A percentile compares a stretch with the other conserved stretches of the same genome.
phyloP scores from a whole-genome alignment of 1,140 invertebrate genomes.

The Paralvinella palmiformis region DNA sequence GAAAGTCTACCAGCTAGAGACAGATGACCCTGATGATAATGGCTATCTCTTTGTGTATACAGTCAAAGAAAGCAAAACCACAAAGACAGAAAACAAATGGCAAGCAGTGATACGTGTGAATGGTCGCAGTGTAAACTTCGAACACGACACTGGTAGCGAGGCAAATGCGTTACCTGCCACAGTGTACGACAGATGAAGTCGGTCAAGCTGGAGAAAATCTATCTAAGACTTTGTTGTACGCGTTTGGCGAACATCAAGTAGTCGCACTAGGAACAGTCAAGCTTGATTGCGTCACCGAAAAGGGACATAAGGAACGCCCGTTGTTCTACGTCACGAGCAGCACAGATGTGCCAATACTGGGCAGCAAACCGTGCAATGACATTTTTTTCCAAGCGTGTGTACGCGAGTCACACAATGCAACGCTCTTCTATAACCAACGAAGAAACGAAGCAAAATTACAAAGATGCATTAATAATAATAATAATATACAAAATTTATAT shows the following conservation, averaged over 20 bases:
- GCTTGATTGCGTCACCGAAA: neutral
- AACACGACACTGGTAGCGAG: neutral
- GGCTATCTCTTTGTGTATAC: neutral
- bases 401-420: neutral
- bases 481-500: too few species aligned
- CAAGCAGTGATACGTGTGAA: neutral
- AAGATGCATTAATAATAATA: too few species aligned
- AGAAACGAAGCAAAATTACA: too few species aligned
- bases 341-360: neutral
- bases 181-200: neutral
- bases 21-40: neutral
- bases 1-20: slow-evolving; percentile 7
- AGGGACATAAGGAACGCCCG: neutral
- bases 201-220: neutral
- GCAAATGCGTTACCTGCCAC: neutral
- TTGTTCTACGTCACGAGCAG: neutral
- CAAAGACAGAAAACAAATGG: slow-evolving; percentile 1
- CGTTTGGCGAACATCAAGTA: neutral
- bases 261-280: neutral
- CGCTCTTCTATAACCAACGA: neutral
- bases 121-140: neutral
- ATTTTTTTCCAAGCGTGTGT: neutral
- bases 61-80: neutral
- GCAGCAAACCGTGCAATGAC: neutral
- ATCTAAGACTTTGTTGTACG: slow-evolving; percentile 4